phyloP scores from a whole-genome alignment of 2,888 invertebrate species.

The Acanthosoma haemorrhoidale region DNA sequence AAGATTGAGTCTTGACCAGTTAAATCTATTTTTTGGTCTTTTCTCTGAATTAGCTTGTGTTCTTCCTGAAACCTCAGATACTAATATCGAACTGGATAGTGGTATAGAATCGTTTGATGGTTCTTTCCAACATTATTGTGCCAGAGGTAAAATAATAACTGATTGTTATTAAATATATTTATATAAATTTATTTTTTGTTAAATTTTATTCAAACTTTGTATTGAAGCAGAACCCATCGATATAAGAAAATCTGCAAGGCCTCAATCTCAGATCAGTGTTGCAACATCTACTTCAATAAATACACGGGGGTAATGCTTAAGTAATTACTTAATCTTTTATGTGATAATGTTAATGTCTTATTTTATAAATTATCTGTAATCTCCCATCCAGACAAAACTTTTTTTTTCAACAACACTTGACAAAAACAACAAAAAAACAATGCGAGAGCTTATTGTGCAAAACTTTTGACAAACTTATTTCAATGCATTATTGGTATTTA shows the following conservation, averaged over 20 bases:
- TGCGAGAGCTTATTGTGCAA: too few relatives aligned
- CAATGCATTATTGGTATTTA: too few relatives aligned
- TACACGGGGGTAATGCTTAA: slow-evolving; percentile 31
- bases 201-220: too few relatives aligned
- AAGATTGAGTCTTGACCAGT: slow-evolving; percentile 63
- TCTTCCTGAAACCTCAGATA: slow-evolving; percentile 30
- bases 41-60: slow-evolving; percentile 20
- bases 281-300: slow-evolving; percentile 37
- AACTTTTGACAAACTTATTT: too few relatives aligned
- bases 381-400: too few relatives aligned
- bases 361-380: too few relatives aligned
- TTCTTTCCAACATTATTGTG: too few relatives aligned
- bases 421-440: too few relatives aligned
- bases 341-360: neutral
- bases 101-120: slow-evolving; percentile 37
- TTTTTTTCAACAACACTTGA: too few relatives aligned
- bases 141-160: too few relatives aligned
- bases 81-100: slow-evolving; percentile 29
- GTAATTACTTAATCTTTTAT: neutral
- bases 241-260: neutral
- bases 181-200: neutral
- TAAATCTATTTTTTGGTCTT: slow-evolving; percentile 51
- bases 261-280: slow-evolving; percentile 33
- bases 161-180: too few relatives aligned
- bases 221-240: neutral